phyloP scores from a whole-genome alignment of 64 coral and sea anemone genomes.

The Porites australiensis region DNA sequence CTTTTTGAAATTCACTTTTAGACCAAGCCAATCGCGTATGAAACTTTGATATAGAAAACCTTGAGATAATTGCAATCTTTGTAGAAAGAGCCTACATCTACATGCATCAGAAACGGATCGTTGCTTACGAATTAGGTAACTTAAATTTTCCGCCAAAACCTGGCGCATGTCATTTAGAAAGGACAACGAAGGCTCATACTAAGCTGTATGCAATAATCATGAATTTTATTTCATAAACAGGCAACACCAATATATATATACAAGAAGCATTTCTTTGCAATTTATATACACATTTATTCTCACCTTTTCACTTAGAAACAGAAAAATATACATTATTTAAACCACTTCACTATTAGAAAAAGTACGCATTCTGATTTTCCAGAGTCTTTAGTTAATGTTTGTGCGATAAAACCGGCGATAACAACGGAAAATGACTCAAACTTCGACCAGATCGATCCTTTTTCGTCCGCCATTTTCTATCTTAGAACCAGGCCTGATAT shows the following conservation, averaged over 20 bases:
- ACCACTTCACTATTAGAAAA: neutral
- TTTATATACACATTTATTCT: neutral
- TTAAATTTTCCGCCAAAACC: neutral
- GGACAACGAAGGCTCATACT: neutral
- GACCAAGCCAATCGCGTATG: neutral
- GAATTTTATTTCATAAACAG: neutral
- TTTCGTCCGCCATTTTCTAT: too few relatives aligned
- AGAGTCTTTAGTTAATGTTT: neutral
- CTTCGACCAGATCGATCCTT: too few relatives aligned
- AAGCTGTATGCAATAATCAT: neutral
- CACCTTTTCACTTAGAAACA: neutral
- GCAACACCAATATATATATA: neutral
- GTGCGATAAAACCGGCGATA: neutral
- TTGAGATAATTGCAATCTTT: conserved; percentile 1
- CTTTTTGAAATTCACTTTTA: neutral
- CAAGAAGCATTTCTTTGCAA: neutral
- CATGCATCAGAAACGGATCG: conserved; percentile 5
- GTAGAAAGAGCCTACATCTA: neutral
- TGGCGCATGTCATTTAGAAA: neutral
- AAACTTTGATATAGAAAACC: neutral
- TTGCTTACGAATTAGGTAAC: neutral
- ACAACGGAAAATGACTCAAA: neutral
- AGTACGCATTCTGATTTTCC: neutral
- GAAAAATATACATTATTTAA: neutral
- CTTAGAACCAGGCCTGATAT: neutral